phyloP scores from a whole-genome alignment of 2,888 invertebrate species.

The Rotaria sp. region DNA sequence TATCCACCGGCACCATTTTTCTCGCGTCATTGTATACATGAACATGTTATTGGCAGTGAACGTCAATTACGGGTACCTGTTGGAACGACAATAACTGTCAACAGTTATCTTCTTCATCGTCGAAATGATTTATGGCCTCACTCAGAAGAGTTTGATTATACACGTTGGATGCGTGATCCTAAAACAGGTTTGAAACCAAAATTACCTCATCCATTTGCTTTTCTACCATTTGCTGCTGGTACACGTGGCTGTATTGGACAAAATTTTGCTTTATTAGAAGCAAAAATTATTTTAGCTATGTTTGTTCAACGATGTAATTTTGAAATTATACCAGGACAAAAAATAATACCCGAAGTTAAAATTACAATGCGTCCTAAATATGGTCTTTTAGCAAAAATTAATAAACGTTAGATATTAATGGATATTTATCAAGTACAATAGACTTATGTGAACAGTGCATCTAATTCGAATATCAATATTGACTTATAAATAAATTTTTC shows the following conservation, averaged over 20 bases:
- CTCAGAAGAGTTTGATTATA: neutral
- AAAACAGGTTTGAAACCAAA: neutral
- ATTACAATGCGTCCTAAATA: neutral
- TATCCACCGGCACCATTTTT: conserved; percentile 6
- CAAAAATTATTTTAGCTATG: no score
- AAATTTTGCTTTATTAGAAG: no score
- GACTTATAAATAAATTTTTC: no score
- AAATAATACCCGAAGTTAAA: neutral
- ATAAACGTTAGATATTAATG: neutral
- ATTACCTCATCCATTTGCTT: neutral
- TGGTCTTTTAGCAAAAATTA: neutral
- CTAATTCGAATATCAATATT: no score
- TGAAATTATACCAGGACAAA: neutral
- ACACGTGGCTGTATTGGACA: neutral
- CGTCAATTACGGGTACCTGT: neutral
- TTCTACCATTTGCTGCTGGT: neutral
- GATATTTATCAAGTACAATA: neutral
- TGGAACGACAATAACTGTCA: neutral
- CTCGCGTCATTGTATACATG: neutral
- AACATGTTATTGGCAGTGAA: neutral
- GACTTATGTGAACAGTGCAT: no score
- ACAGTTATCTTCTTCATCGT: neutral
- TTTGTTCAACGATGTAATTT: no score
- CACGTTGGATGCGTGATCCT: neutral
- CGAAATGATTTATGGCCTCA: neutral